Evolutionary conservation across 2,113 vertebrate species (phyloP), one percentile per base, ranked within the genome.

Genomic region (Typhlomys cinereus): DNA sequence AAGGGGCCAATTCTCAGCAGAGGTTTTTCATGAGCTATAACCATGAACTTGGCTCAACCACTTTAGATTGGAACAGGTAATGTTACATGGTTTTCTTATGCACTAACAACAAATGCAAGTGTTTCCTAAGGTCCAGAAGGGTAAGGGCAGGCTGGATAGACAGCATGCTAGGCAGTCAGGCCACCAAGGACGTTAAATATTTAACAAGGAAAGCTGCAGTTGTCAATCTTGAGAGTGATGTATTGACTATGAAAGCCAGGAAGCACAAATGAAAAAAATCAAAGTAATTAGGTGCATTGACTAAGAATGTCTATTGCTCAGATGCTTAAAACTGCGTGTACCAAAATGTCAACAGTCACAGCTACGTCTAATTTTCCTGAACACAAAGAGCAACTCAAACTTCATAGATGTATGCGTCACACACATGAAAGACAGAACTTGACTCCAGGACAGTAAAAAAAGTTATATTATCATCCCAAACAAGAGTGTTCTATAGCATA

Each of bases 311-410:
- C 4, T 91, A n/a, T 61, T 75, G 75, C 17, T 76, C 67, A 54
- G 62, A 76, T 3, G 14, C 76, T 13, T 52, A 41, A 23, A 76
- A 12, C 20, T 59, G 36, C 23, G 18, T 76, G 39, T 83, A 9
- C 71, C 10, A 29, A 10, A 82, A 27, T 59, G 69, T 59, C 34
- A 90, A 75, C 34, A 31, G 36, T 10, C 66, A 14, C 44, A 48
- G 18, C 2, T 81, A 48, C 29, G 48, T 62, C 41, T 84, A 64
- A 15, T 27, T 90, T 86, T 89, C 41, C 39, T 54, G 13, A 70
- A 85, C 31, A 88, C 20, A n/a, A 84, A 91, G 17, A 4, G 36
- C 31, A 88, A 85, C 88, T 91, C n/a, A 82, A 87, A 84, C 34
- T 80, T 90, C 83, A 70, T 50, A 66, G 70, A 93, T 92, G 74